phyloP scores from a whole-genome alignment of 2,888 invertebrate genomes.

The Cheilosia vulpina region DNA sequence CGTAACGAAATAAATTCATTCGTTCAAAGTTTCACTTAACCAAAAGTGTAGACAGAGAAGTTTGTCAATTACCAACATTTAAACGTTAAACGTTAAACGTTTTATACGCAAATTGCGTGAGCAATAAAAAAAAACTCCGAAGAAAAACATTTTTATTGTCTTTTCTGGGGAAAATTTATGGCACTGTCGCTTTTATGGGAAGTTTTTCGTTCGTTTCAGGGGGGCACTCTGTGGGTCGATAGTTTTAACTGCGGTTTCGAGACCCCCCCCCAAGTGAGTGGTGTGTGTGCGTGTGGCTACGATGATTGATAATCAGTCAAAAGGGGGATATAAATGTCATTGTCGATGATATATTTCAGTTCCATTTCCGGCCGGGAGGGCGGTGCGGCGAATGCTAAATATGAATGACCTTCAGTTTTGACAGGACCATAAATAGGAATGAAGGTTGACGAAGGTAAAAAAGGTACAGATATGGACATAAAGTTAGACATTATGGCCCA shows the following conservation, averaged over 20 bases:
- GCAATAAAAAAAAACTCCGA: conserved; percentile 46
- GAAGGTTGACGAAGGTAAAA: conserved; percentile 33
- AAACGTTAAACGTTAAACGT: conserved; percentile 72
- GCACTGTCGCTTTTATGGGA: conserved; percentile 55
- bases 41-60: conserved; percentile 53
- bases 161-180: conserved; percentile 57
- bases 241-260: conserved; percentile 36
- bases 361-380: conserved; percentile 8
- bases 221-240: conserved; percentile 27
- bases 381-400: conserved; percentile 27
- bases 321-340: conserved; percentile 69
- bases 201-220: conserved; percentile 42
- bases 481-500: conserved; percentile 49
- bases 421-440: conserved; percentile 54
- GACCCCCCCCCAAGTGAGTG: not conserved
- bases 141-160: conserved; percentile 69
- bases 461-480: not conserved
- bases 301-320: conserved; percentile 72
- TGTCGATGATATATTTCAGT: conserved; percentile 64
- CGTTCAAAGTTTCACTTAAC: conserved; percentile 62
- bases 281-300: conserved; percentile 43
- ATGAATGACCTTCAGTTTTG: conserved; percentile 56
- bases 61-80: conserved; percentile 72
- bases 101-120: conserved; percentile 75
- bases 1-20: conserved; percentile 44